Evolutionary conservation across 2,888 invertebrate species (phyloP).

Genomic region (Physocephala rufipes): DNA sequence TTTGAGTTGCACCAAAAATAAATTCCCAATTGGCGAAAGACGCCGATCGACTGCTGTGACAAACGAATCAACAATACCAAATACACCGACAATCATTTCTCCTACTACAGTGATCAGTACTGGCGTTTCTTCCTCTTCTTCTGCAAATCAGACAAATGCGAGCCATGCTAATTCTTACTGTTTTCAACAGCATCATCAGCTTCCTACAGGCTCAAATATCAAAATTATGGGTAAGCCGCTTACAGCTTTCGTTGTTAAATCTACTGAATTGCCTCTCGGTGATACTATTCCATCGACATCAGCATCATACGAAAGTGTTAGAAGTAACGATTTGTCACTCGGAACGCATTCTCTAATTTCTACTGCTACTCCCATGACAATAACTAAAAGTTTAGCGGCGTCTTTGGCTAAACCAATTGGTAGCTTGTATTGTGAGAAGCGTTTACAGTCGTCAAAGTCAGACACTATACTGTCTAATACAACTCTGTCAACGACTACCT

Average conservation of each 20-base stretch:
- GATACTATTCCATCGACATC: slow-evolving; percentile 2
- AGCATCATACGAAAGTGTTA: not conserved
- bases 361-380: slow-evolving; percentile 41
- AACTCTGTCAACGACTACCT: slow-evolving; percentile 37
- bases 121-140: not conserved
- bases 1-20: slow-evolving; percentile 70
- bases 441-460: slow-evolving; percentile 63
- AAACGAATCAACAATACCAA: slow-evolving; percentile 34
- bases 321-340: not conserved
- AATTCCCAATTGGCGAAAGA: slow-evolving; percentile 69
- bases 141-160: not conserved
- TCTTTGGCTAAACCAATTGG: slow-evolving; percentile 62
- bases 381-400: slow-evolving; percentile 61
- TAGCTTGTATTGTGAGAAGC: slow-evolving; percentile 64
- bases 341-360: slow-evolving; percentile 13
- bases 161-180: too few species aligned
- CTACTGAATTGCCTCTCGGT: not conserved
- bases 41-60: slow-evolving; percentile 37
- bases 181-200: slow-evolving; percentile 23
- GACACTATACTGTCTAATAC: slow-evolving; percentile 56
- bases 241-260: not conserved
- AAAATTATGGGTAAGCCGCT: slow-evolving; percentile 14
- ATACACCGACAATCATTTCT: slow-evolving; percentile 30
- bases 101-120: slow-evolving; percentile 22
- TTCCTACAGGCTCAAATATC: slow-evolving; percentile 8